Percentiles rank a stretch among this genome's conserved stretches.
Evolutionary conservation across 35 echinoderm and acorn worm species (phyloP).

Genomic region (Apostichopus parvimensis): DNA sequence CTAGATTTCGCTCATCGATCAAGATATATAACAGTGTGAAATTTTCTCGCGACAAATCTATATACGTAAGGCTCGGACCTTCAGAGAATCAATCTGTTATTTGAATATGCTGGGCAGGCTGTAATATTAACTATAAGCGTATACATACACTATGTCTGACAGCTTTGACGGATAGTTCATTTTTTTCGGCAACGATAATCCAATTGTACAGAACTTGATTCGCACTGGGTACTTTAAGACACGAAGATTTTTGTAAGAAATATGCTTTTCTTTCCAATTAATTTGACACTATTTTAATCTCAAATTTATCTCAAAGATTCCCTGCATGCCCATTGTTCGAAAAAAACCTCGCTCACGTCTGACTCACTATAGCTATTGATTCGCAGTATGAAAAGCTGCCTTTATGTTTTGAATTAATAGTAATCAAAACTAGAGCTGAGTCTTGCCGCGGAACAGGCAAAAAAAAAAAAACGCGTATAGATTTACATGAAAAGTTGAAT

Average conservation of each 20-base stretch:
- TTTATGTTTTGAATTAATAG: conserved; percentile 38
- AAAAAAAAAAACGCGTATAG: conserved; percentile 7
- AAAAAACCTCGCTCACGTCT: not conserved
- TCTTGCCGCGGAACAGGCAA: not conserved
- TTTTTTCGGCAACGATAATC: not conserved
- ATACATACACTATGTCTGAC: no score
- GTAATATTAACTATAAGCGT: no score
- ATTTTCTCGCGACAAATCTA: no score
- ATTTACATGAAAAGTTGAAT: conserved; percentile 39
- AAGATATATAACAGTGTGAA: no score
- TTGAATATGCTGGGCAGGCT: not conserved
- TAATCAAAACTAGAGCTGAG: conserved; percentile 25
- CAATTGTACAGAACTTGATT: not conserved
- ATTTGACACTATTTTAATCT: not conserved
- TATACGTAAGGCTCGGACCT: no score
- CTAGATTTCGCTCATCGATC: no score
- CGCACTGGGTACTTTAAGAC: not conserved
- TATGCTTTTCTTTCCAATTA: not conserved
- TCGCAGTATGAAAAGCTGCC: conserved; percentile 6
- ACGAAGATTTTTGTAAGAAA: not conserved
- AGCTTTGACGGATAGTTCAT: no score
- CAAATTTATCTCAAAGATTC: not conserved
- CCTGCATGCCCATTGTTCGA: not conserved
- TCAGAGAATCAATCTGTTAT: no score
- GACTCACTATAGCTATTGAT: conserved; percentile 27